A percentile compares a stretch with the other conserved stretches of the same genome.
These are phyloP conservation scores for Morinoia aosen DNA, from an alignment of 2,888 invertebrate species.

Conservation along the genomic window DNA sequence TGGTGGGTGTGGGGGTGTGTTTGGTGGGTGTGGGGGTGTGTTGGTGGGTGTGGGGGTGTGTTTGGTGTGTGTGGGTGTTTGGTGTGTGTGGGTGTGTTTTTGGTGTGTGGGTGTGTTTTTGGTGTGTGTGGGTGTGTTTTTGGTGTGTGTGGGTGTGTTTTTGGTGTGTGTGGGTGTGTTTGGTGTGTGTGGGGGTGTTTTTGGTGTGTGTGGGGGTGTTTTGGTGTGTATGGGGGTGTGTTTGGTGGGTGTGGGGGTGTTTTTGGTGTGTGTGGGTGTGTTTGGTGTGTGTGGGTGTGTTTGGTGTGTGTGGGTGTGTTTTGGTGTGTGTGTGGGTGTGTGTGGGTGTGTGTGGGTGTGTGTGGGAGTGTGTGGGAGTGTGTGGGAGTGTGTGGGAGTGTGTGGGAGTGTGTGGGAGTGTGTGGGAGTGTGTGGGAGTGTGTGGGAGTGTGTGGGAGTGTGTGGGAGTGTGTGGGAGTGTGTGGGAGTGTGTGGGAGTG, in stretches of 20 bases:
- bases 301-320: neutral
- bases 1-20: neutral
- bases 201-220: neutral
- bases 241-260: neutral
- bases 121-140: neutral
- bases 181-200: neutral
- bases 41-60: too few relatives aligned
- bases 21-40: neutral
- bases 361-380: neutral
- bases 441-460: too few relatives aligned
- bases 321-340: too few relatives aligned
- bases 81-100: neutral
- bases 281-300: neutral
- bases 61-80: neutral
- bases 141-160: too few relatives aligned
- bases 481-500: neutral
- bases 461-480: neutral
- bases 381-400: neutral
- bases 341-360: neutral
- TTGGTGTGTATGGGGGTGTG: too few relatives aligned
- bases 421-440: neutral
- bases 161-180: neutral
- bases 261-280: neutral
- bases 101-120: neutral
- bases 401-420: neutral